These are phyloP conservation scores for Tipula unca DNA, from an alignment of 2,888 invertebrate genomes.

Conservation along the genomic window DNA sequence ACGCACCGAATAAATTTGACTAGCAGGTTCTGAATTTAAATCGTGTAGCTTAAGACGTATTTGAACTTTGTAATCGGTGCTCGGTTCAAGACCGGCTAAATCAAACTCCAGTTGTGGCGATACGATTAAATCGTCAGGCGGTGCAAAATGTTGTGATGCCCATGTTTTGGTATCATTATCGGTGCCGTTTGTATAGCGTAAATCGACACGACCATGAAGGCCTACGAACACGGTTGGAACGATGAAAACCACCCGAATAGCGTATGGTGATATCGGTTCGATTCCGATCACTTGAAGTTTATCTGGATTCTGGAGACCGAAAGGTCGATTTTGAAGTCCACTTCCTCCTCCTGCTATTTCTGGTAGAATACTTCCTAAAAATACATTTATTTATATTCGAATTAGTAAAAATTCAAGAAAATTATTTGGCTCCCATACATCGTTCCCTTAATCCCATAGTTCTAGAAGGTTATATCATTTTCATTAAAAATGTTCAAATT, in stretches of 20 bases:
- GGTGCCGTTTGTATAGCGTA: constrained; percentile 72
- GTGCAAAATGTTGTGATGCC: constrained; percentile 79
- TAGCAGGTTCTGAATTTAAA: constrained; percentile 66
- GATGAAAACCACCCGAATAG: constrained; percentile 72
- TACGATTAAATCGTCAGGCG: constrained; percentile 75
- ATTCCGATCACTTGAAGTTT: constrained; percentile 49
- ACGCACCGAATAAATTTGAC: constrained; percentile 64
- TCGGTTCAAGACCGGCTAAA: constrained; percentile 63
- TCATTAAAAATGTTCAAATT: neutral
- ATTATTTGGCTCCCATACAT: too few relatives aligned
- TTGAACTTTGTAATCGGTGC: constrained; percentile 73
- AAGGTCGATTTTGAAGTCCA: neutral
- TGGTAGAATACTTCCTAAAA: constrained; percentile 23
- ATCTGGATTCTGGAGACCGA: neutral
- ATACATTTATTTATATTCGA: neutral
- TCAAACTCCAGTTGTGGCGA: constrained; percentile 81
- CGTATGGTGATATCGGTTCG: constrained; percentile 68
- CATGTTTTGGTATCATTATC: constrained; percentile 63
- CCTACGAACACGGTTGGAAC: constrained; percentile 77
- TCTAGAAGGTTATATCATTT: neutral
- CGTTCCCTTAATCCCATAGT: neutral
- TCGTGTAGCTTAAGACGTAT: constrained; percentile 72
- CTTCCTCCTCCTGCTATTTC: constrained; percentile 24
- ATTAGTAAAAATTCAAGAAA: neutral
- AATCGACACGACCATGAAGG: constrained; percentile 76